A percentile compares a stretch with the other conserved stretches of the same genome.
Evolutionary conservation across 2,113 vertebrate genomes (phyloP).

Genomic region (Pterocles orientalis): DNA sequence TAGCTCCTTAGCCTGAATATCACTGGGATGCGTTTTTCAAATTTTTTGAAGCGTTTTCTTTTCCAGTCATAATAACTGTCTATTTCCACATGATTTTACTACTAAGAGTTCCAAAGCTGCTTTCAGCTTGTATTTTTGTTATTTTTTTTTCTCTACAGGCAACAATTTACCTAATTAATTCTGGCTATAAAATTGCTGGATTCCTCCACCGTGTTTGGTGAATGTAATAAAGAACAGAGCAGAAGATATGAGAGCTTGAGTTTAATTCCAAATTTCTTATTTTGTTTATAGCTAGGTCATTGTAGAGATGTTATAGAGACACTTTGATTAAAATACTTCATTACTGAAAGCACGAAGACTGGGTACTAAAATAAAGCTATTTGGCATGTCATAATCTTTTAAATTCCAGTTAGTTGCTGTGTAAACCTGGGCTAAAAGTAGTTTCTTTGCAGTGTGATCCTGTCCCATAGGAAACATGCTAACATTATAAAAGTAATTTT

Average conservation of each 20-base stretch:
- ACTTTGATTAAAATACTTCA: background rate
- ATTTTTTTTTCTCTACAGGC: background rate
- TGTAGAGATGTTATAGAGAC: background rate
- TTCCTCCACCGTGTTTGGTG: background rate
- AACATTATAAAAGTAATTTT: background rate
- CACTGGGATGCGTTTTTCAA: background rate
- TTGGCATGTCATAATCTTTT: background rate
- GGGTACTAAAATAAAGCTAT: background rate
- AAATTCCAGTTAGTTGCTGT: background rate
- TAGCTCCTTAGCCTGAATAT: background rate
- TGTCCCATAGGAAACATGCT: background rate
- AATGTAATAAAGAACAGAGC: background rate
- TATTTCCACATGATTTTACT: background rate
- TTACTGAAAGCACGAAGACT: background rate
- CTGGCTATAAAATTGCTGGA: background rate
- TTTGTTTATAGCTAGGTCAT: background rate
- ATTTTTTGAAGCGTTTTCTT: background rate
- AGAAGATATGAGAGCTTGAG: background rate
- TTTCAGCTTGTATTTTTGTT: background rate
- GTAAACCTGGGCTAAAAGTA: background rate
- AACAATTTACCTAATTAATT: background rate
- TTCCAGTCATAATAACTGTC: background rate
- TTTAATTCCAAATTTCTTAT: background rate
- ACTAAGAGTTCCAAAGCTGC: background rate
- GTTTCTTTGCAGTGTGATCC: background rate